Percentiles rank a stretch among this genome's conserved stretches.
Evolutionary conservation across 2,888 invertebrate species (phyloP).

Genomic region (Catocala nupta): DNA sequence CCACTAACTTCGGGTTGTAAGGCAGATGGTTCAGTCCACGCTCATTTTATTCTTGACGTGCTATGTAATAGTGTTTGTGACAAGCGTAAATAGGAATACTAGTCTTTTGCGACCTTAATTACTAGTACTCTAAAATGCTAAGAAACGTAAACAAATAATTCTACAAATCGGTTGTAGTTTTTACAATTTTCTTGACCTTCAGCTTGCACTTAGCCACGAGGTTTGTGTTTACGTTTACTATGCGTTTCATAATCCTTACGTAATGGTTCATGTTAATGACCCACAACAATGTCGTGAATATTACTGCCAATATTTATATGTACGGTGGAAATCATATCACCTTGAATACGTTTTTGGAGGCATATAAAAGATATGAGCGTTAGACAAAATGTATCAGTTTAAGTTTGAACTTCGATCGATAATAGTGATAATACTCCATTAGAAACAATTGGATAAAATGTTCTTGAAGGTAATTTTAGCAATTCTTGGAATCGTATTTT

Average conservation of each 20-base stretch:
- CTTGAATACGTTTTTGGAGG: constrained; percentile 34
- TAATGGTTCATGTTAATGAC: constrained; percentile 23
- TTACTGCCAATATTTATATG: constrained; percentile 36
- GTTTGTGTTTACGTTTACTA: no score
- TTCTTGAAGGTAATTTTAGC: constrained; percentile 37
- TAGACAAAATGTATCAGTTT: constrained; percentile 35
- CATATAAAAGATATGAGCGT: constrained; percentile 42
- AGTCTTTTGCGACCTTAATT: no score
- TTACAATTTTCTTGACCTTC: no score
- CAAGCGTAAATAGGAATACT: no score
- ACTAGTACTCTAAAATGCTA: no score
- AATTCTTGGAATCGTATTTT: background rate
- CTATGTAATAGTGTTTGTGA: no score
- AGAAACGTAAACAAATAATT: no score
- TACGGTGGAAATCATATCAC: constrained; percentile 44
- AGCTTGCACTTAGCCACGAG: no score
- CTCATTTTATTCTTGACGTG: no score
- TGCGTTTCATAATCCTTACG: constrained; percentile 22
- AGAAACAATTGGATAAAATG: constrained; percentile 24
- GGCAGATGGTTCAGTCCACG: no score
- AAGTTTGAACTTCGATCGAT: background rate
- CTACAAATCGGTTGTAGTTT: no score
- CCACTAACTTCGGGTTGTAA: no score
- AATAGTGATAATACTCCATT: constrained; percentile 2
- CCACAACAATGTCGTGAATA: constrained; percentile 36